phyloP scores from a whole-genome alignment of 2,113 vertebrate genomes.

The Campylomormyrus tamandua region DNA sequence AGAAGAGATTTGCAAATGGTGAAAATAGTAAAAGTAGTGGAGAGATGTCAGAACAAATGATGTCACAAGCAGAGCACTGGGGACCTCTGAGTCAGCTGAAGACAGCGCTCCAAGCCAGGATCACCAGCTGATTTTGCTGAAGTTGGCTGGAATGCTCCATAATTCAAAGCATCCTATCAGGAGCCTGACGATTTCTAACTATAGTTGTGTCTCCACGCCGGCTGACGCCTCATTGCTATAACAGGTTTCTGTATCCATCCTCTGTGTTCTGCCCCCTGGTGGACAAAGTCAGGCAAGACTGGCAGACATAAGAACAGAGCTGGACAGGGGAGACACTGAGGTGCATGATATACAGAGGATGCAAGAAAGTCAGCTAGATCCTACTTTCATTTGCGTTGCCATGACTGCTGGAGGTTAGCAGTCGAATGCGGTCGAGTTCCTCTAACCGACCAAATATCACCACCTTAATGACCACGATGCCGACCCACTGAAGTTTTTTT shows the following conservation, averaged over 20 bases:
- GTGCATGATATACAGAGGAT: not conserved
- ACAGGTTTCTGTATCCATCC: not conserved
- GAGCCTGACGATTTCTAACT: not conserved
- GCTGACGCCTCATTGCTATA: not conserved
- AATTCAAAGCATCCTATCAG: not conserved
- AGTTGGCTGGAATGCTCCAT: not conserved
- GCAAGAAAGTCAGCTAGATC: not conserved
- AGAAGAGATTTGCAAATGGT: not conserved
- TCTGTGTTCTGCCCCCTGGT: not conserved
- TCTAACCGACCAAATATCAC: not conserved
- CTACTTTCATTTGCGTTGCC: not conserved
- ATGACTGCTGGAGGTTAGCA: not conserved
- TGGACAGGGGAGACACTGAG: not conserved
- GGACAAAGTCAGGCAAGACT: not conserved
- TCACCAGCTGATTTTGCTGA: not conserved
- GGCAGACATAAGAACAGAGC: not conserved
- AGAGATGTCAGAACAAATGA: not conserved
- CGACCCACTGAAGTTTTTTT: not conserved
- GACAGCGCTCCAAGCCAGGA: not conserved
- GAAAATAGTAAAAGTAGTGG: not conserved
- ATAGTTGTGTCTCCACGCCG: not conserved
- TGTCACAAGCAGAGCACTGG: not conserved
- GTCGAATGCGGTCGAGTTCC: not conserved
- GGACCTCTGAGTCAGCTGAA: not conserved
- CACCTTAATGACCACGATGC: not conserved